phyloP scores from a whole-genome alignment of 35 echinoderm and acorn worm species.

The Heliocidaris tuberculata region DNA sequence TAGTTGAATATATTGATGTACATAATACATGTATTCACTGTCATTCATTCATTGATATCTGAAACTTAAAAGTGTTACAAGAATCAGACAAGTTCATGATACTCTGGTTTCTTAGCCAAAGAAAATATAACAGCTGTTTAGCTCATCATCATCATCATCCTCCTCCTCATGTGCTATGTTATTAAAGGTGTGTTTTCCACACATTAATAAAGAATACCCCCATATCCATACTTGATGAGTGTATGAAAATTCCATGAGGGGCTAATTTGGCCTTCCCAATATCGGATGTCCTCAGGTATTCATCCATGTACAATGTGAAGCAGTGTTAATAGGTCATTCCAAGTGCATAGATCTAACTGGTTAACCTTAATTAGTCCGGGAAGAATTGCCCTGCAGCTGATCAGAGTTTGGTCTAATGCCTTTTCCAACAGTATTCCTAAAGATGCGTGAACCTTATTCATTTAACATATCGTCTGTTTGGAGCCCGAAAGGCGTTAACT shows the following conservation, averaged over 20 bases:
- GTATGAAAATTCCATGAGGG: not conserved
- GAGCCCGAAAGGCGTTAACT: no score
- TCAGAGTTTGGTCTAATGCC: no score
- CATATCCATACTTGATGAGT: not conserved
- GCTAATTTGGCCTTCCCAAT: not conserved
- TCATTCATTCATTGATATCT: not conserved
- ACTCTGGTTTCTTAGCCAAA: not conserved
- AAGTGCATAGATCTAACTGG: not conserved
- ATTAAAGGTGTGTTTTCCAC: not conserved
- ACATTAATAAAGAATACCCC: not conserved
- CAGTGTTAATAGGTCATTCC: not conserved
- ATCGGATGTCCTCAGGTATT: not conserved
- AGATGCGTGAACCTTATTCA: not conserved
- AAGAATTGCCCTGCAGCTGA: not conserved
- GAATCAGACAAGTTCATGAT: not conserved
- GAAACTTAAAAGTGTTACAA: not conserved
- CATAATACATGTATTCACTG: not conserved
- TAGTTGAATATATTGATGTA: not conserved
- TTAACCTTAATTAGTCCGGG: not conserved
- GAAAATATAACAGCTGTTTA: not conserved
- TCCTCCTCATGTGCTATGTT: not conserved
- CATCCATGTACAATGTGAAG: not conserved
- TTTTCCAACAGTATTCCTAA: not conserved
- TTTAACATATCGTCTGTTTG: no score
- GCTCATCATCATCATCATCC: not conserved